Evolutionary conservation across 2,888 invertebrate species (phyloP).

Genomic region (Trimorus sp.): DNA sequence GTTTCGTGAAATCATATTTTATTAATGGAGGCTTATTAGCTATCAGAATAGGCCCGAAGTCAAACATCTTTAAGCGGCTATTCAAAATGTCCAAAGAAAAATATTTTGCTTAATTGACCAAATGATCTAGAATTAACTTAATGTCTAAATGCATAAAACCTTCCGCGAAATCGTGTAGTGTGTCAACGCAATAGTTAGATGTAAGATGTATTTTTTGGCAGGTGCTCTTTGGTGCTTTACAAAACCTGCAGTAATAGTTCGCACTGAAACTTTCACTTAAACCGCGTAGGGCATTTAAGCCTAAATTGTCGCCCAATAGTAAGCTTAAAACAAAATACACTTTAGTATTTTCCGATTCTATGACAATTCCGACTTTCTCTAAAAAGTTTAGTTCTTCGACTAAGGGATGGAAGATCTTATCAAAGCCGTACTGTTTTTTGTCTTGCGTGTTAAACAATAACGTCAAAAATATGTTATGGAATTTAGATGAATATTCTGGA

Average conservation of each 20-base stretch:
- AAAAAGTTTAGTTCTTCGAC: slow-evolving; percentile 60
- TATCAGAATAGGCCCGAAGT: slow-evolving; percentile 3
- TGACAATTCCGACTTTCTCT: slow-evolving; percentile 40
- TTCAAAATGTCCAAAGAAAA: slow-evolving; percentile 19
- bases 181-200: slow-evolving; percentile 22
- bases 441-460: slow-evolving; percentile 45
- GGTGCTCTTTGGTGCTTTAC: slow-evolving; percentile 16
- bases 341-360: slow-evolving; percentile 9
- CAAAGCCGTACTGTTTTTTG: slow-evolving; percentile 41
- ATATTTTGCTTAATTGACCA: neutral
- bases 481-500: slow-evolving; percentile 32
- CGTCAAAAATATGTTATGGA: slow-evolving; percentile 52
- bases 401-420: slow-evolving; percentile 33
- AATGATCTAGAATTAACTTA: slow-evolving; percentile 18
- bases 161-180: slow-evolving; percentile 32
- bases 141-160: slow-evolving; percentile 12
- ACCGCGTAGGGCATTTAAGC: slow-evolving; percentile 29
- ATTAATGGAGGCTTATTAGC: slow-evolving; percentile 5
- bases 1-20: slow-evolving; percentile 4
- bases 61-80: slow-evolving; percentile 8
- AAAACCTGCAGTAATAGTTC: slow-evolving; percentile 28
- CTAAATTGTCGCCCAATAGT: slow-evolving; percentile 28
- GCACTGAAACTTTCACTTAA: slow-evolving; percentile 28
- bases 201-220: slow-evolving; percentile 10
- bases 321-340: slow-evolving; percentile 10